Evolutionary conservation across 2,888 invertebrate genomes (phyloP).

Genomic region (Drosophila mimetica): DNA sequence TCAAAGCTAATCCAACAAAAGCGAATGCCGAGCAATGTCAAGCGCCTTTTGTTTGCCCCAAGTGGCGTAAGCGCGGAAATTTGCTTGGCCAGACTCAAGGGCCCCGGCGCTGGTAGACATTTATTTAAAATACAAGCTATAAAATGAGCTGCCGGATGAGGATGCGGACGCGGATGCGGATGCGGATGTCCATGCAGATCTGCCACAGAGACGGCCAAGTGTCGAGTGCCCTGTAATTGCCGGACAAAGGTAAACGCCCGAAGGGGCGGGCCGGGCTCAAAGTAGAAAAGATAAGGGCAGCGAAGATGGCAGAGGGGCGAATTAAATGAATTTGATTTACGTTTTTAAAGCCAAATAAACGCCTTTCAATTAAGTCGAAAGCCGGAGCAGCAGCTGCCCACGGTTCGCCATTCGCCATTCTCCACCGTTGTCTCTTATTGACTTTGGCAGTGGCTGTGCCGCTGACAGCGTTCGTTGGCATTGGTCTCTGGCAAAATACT

Average conservation of each 20-base stretch:
- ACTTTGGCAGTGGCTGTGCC: constrained; percentile 69
- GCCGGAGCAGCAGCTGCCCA: constrained; percentile 52
- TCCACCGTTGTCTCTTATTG: constrained; percentile 55
- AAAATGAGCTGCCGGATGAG: constrained; percentile 68
- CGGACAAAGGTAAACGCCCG: constrained; percentile 62
- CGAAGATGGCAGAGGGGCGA: constrained; percentile 29
- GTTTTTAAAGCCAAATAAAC: constrained; percentile 81
- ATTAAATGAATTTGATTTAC: constrained; percentile 82
- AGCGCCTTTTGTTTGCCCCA: constrained; percentile 71
- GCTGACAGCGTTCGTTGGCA: constrained; percentile 69
- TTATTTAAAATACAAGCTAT: constrained; percentile 80
- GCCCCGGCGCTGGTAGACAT: constrained; percentile 53
- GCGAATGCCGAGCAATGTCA: constrained; percentile 74
- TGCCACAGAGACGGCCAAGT: constrained; percentile 44
- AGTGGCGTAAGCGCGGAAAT: constrained; percentile 76
- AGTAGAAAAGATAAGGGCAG: constrained; percentile 28
- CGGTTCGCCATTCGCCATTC: background rate
- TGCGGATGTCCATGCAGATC: constrained; percentile 29
- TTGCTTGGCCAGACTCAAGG: constrained; percentile 56
- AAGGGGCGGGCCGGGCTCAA: constrained; percentile 8
- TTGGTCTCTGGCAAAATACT: constrained; percentile 67
- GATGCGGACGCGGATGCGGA: constrained; percentile 9
- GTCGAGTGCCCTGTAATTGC: constrained; percentile 76
- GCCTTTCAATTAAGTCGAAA: constrained; percentile 79
- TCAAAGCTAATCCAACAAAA: constrained; percentile 81